Evolutionary conservation across 2,888 invertebrate species (phyloP).

Genomic region (Acronicta psi): DNA sequence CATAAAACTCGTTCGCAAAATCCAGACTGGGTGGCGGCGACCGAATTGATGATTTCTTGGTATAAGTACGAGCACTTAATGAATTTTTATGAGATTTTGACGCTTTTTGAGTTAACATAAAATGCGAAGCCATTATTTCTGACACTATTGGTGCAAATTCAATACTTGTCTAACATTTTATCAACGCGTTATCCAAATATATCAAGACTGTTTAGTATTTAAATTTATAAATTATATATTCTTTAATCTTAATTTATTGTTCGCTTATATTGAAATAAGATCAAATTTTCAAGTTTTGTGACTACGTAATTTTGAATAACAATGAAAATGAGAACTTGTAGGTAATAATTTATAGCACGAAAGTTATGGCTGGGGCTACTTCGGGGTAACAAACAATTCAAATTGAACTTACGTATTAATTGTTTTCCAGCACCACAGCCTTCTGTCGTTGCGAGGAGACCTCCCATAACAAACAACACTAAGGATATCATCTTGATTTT

Average conservation of each 20-base stretch:
- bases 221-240: constrained; percentile 19
- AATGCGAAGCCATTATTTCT: constrained; percentile 19
- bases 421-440: constrained; percentile 84
- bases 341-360: constrained; percentile 1
- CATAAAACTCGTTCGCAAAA: constrained; percentile 72
- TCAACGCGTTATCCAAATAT: constrained; percentile 10
- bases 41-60: constrained; percentile 66
- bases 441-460: constrained; percentile 81
- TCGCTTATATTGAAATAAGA: constrained; percentile 5
- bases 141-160: constrained; percentile 15
- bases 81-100: constrained; percentile 35
- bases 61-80: constrained; percentile 50
- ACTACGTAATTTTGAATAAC: constrained; percentile 5
- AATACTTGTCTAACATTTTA: constrained; percentile 14
- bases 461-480: constrained; percentile 88
- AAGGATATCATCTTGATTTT: constrained; percentile 82
- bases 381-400: constrained; percentile 15
- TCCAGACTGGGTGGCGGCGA: constrained; percentile 85
- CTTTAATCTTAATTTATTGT: constrained; percentile 7
- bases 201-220: constrained; percentile 3
- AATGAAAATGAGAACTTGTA: constrained; percentile 1
- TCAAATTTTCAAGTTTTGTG: background rate
- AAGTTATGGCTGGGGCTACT: constrained; percentile 1
- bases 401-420: constrained; percentile 81
- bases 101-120: constrained; percentile 32